phyloP scores from a whole-genome alignment of 2,888 invertebrate genomes.

The Synanthedon tipuliformis region DNA sequence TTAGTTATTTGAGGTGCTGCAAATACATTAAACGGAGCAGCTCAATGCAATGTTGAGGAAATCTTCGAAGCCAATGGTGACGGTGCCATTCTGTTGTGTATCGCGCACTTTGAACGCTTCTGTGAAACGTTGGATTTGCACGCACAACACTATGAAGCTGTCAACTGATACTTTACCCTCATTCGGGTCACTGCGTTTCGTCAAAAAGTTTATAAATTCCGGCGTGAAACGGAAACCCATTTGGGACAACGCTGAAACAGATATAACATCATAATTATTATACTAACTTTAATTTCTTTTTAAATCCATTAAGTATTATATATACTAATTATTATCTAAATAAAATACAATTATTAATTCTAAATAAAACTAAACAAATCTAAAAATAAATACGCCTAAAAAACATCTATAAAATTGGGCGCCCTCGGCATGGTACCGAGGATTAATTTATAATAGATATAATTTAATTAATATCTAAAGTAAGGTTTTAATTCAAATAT shows the following conservation, averaged over 20 bases:
- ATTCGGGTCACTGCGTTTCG: conserved; percentile 76
- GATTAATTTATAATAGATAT: no score
- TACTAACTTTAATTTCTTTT: no score
- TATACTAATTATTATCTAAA: no score
- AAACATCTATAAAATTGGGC: no score
- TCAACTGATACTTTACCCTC: conserved; percentile 81
- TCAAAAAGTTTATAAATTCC: conserved; percentile 79
- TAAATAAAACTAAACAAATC: no score
- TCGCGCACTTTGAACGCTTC: conserved; percentile 89
- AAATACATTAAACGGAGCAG: conserved; percentile 66
- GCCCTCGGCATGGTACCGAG: no score
- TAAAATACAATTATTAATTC: no score
- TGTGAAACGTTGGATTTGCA: conserved; percentile 88
- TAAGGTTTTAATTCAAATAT: no score
- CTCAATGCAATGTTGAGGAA: conserved; percentile 86
- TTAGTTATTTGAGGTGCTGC: background rate
- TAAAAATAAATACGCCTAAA: no score
- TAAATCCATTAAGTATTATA: no score
- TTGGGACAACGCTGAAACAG: conserved; percentile 77
- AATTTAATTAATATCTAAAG: no score
- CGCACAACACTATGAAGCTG: conserved; percentile 88
- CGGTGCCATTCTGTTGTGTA: conserved; percentile 81
- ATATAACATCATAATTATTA: background rate
- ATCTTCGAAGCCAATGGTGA: conserved; percentile 91
- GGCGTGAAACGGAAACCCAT: conserved; percentile 90